These are phyloP conservation scores for Agrilus mali DNA, from an alignment of 2,888 invertebrate genomes.

Conservation along the genomic window DNA sequence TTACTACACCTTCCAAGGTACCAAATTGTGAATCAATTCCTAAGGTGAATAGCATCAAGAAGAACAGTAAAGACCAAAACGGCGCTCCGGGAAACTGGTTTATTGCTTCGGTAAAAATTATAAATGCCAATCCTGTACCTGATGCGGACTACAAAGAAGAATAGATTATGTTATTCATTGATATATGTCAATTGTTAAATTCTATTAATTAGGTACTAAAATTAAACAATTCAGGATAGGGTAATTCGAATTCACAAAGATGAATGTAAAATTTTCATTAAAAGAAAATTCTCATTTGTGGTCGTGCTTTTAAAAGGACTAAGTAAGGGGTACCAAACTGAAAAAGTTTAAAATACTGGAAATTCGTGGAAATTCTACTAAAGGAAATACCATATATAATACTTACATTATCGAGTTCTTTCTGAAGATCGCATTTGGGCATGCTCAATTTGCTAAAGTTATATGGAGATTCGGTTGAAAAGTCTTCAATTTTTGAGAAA, in stretches of 20 bases:
- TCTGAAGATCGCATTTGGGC: conserved; percentile 69
- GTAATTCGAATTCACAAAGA: too few relatives aligned
- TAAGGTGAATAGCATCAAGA: conserved; percentile 90
- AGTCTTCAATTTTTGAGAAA: conserved; percentile 20
- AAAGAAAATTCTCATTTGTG: too few relatives aligned
- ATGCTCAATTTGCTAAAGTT: conserved; percentile 51
- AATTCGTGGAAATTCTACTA: too few relatives aligned
- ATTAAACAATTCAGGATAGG: too few relatives aligned
- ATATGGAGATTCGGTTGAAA: conserved; percentile 33
- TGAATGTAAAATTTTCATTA: too few relatives aligned
- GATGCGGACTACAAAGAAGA: conserved; percentile 70
- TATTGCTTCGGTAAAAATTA: conserved; percentile 95
- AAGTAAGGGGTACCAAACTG: too few relatives aligned
- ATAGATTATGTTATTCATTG: conserved; percentile 9
- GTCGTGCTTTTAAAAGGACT: too few relatives aligned
- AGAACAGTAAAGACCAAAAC: conserved; percentile 92
- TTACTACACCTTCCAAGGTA: conserved; percentile 89
- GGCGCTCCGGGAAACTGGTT: conserved; percentile 95
- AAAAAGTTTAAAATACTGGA: too few relatives aligned
- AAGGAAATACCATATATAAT: too few relatives aligned
- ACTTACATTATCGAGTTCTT: conserved; percentile 80
- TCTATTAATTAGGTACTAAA: too few relatives aligned
- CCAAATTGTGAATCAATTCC: conserved; percentile 97
- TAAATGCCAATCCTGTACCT: conserved; percentile 92
- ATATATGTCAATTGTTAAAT: neutral